phyloP scores from a whole-genome alignment of 2,113 vertebrate species.

The Pan troglodytes region NHGRI_mPanTro3-v2.1_pri NC_072410.2:77301501-77302000 shows the following conservation, averaged over 20 bases:
- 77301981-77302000: not conserved
- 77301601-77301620: slow-evolving; percentile 40
- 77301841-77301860: not conserved
- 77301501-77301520: not conserved
- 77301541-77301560: not conserved
- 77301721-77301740: not conserved
- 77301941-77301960: not conserved
- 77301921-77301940: not conserved
- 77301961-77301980: not conserved
- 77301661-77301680: slow-evolving; percentile 15
- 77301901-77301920: not conserved
- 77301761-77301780: not conserved
- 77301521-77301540: not conserved
- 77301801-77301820: not conserved
- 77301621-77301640: not conserved
- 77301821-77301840: not conserved
- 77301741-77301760: not conserved
- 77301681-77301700: not conserved
- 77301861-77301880: not conserved
- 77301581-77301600: slow-evolving; percentile 24
- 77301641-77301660: slow-evolving; percentile 52
- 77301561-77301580: not conserved
- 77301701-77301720: not conserved
- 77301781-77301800: not conserved
- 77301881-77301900: not conserved